Evolutionary conservation across 2,113 vertebrate species (phyloP).

Genomic region (Anser brachyrhynchus): DNA sequence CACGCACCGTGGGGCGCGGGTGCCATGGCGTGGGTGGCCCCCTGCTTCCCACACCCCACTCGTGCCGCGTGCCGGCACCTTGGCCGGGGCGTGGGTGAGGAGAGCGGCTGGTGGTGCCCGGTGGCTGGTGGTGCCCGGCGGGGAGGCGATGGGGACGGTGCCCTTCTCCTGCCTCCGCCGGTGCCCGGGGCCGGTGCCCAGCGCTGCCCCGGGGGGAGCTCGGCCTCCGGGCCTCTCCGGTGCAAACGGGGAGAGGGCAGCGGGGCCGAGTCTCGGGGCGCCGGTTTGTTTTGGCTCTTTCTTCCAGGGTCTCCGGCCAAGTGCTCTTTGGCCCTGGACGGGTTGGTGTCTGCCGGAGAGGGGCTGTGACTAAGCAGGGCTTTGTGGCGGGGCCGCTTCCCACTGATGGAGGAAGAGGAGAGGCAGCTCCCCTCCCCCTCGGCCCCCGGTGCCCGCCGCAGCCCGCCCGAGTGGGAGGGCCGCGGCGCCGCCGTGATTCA

Average conservation of each 20-base stretch:
- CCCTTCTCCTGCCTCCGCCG: not conserved
- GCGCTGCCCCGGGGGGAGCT: conserved; percentile 5
- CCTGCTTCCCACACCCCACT: not conserved
- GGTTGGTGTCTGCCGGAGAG: not conserved
- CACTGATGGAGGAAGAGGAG: conserved; percentile 39
- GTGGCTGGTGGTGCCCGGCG: too few relatives aligned
- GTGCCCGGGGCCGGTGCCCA: not conserved
- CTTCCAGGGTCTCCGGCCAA: not conserved
- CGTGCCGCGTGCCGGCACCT: not conserved
- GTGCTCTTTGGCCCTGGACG: not conserved
- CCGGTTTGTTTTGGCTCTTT: not conserved
- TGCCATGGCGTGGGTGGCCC: not conserved
- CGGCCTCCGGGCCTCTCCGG: not conserved
- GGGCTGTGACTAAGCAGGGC: conserved; percentile 31
- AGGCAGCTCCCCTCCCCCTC: conserved; percentile 15
- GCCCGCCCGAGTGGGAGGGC: too few relatives aligned
- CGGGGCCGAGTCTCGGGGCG: not conserved
- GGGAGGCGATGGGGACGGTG: not conserved
- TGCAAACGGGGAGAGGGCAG: not conserved
- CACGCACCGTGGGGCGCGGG: too few relatives aligned
- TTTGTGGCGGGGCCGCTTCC: not conserved
- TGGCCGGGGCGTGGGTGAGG: too few relatives aligned
- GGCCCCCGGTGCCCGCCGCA: not conserved
- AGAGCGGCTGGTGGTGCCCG: too few relatives aligned
- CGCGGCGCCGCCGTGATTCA: not conserved